Conservation (phyloP, 2,797 vertebrate genomes). For the Petrocephalus schoutedeni region DNA sequence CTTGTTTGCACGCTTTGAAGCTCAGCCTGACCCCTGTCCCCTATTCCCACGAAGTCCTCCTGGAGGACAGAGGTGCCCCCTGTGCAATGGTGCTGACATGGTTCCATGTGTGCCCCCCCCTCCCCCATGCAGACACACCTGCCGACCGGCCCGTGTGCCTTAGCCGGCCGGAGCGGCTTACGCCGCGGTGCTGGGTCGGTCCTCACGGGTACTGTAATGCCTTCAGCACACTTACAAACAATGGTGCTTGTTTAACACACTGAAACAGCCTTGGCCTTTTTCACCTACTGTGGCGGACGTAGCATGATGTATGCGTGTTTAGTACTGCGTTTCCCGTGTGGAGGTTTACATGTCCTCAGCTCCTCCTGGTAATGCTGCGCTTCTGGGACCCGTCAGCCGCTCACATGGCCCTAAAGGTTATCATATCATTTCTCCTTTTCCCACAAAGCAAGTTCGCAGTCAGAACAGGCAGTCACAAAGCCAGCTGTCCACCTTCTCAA, state of each 20-base stretch:
- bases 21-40: neutral
- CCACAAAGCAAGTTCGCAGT: neutral
- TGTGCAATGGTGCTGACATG: conserved; percentile 25
- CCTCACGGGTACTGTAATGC: conserved; percentile 17
- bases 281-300: neutral
- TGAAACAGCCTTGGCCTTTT: conserved; percentile 16
- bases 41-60: conserved; percentile 24
- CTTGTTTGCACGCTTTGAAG: conserved; percentile 13
- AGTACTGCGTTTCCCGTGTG: neutral
- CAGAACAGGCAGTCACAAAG: neutral
- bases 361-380: conserved; percentile 14
- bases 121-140: conserved; percentile 25
- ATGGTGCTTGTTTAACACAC: conserved; percentile 21
- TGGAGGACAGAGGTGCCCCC: conserved; percentile 52
- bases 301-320: neutral
- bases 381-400: neutral
- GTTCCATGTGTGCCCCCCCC: neutral
- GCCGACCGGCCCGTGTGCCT: conserved; percentile 27
- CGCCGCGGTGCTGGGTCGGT: neutral
- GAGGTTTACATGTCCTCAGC: neutral
- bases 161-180: neutral
- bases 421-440: neutral
- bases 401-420: neutral
- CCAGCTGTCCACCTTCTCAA: neutral
- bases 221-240: conserved; percentile 16